A percentile compares a stretch with the other conserved stretches of the same genome.
Evolutionary conservation across 30 jellyfish, hydroid and myxozoan species (phyloP).

Genomic region (Turritopsis dohrnii): DNA sequence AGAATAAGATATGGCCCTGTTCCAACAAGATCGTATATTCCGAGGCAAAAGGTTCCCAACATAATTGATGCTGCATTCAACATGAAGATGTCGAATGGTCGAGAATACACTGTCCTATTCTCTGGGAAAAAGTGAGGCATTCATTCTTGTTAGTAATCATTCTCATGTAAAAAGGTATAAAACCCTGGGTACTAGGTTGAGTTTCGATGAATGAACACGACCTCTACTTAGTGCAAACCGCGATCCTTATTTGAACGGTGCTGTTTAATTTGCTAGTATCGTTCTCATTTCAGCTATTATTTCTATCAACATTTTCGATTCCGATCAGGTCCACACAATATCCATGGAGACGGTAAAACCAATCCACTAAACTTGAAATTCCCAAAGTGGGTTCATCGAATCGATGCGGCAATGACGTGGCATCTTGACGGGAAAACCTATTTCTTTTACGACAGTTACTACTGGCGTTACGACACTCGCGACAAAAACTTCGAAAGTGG

Average conservation of each 20-base stretch:
- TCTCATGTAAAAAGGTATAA: neutral
- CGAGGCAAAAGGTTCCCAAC: neutral
- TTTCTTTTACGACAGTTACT: neutral
- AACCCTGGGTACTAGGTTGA: neutral
- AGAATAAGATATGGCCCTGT: constrained; percentile 51
- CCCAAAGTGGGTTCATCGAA: neutral
- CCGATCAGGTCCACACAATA: constrained; percentile 36
- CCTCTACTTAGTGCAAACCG: too few relatives aligned
- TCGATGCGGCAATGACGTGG: constrained; percentile 25
- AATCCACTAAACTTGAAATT: constrained; percentile 2
- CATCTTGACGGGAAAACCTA: neutral
- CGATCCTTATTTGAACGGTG: neutral
- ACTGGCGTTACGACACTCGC: constrained; percentile 10
- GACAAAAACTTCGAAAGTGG: neutral
- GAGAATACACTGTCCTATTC: neutral
- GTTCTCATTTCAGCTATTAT: constrained; percentile 34
- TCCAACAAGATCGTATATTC: constrained; percentile 26
- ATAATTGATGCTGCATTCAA: neutral
- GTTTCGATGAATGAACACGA: too few relatives aligned
- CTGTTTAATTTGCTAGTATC: neutral
- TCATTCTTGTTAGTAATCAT: neutral
- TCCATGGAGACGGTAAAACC: neutral
- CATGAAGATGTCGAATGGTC: neutral
- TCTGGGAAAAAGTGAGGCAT: neutral
- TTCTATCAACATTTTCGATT: constrained; percentile 23